Evolutionary conservation across 2,797 vertebrate species (phyloP).

Genomic region (Cetoscarus ocellatus): DNA sequence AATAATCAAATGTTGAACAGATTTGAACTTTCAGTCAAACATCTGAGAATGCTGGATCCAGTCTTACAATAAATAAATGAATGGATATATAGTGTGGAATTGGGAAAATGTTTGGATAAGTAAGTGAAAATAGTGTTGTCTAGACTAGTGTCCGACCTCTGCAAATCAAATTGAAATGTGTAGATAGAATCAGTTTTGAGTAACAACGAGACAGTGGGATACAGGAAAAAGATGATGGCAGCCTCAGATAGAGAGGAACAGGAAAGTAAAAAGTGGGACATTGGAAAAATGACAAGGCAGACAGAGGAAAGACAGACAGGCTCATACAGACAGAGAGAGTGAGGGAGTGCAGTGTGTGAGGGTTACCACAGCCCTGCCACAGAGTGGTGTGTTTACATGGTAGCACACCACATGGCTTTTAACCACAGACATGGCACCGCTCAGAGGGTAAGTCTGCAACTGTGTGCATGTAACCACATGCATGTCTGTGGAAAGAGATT

Average conservation of each 20-base stretch:
- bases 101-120: neutral
- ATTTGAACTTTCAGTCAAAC: no score
- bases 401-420: conserved; percentile 51
- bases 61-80: no score
- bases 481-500: conserved; percentile 50
- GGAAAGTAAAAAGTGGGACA: neutral
- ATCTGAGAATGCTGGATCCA: no score
- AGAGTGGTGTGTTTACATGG: conserved; percentile 70
- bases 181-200: conserved; percentile 7
- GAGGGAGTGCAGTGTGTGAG: conserved; percentile 50
- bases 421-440: conserved; percentile 64
- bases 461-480: conserved; percentile 35
- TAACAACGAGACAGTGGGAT: neutral
- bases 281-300: conserved; percentile 1
- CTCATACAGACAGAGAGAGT: neutral
- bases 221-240: conserved; percentile 17
- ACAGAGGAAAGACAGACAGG: conserved; percentile 8
- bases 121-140: neutral
- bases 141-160: neutral
- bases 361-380: conserved; percentile 68
- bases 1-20: no score
- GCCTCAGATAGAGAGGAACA: neutral
- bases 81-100: neutral
- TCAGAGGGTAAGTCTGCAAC: conserved; percentile 32
- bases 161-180: neutral